Evolutionary conservation across 1,140 invertebrate species (phyloP).

Genomic region (Lepidostoma basale): DNA sequence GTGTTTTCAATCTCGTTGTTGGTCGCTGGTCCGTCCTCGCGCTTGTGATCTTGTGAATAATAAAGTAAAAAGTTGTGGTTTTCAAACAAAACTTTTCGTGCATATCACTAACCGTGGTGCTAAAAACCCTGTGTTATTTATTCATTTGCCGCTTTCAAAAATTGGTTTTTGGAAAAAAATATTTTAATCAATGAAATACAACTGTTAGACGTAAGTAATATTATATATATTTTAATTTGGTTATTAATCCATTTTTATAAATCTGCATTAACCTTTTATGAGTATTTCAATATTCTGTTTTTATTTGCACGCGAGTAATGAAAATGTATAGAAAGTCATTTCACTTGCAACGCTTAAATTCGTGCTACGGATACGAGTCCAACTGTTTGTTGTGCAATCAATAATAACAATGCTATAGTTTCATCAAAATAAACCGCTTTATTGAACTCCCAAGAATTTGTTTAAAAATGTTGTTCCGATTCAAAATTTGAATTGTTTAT

Average conservation of each 20-base stretch:
- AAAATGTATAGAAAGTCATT: slow-evolving; percentile 21
- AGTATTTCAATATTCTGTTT: neutral
- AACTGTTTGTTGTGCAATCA: slow-evolving; percentile 20
- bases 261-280: neutral
- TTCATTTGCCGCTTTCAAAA: neutral
- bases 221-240: no score
- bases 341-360: slow-evolving; percentile 13
- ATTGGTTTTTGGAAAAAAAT: slow-evolving; percentile 2
- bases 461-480: no score
- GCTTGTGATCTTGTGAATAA: slow-evolving; percentile 15
- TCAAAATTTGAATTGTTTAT: no score
- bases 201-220: no score
- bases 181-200: no score
- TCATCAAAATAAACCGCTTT: neutral
- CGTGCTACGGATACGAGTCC: slow-evolving; percentile 2
- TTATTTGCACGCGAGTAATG: slow-evolving; percentile 9
- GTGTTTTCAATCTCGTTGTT: no score
- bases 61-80: slow-evolving; percentile 7
- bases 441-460: neutral
- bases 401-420: slow-evolving; percentile 12
- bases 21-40: no score
- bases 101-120: neutral
- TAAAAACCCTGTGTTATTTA: slow-evolving; percentile 1
- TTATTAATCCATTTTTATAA: no score
- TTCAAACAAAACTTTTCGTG: slow-evolving; percentile 10